A percentile compares a stretch with the other conserved stretches of the same genome.
phyloP scores from a whole-genome alignment of 2,113 vertebrate species.

The Mus spicilegus region DNA sequence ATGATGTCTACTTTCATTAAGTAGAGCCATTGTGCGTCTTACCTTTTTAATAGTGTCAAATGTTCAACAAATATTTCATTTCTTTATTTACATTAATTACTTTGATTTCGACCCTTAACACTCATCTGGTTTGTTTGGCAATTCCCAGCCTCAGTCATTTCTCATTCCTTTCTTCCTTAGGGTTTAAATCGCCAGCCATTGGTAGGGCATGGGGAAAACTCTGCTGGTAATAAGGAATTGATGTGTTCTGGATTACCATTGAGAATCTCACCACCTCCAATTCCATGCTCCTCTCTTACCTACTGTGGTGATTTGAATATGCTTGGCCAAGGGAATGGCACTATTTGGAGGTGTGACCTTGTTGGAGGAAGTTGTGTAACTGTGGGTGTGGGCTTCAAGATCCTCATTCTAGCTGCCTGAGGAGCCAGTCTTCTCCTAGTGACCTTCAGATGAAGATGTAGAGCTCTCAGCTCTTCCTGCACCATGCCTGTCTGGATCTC shows the following conservation, averaged over 20 bases:
- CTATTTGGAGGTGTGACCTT: too few relatives aligned
- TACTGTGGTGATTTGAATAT: not conserved
- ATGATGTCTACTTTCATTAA: not conserved
- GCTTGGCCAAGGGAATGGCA: too few relatives aligned
- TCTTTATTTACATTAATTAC: not conserved
- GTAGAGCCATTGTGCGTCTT: not conserved
- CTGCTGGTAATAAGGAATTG: not conserved
- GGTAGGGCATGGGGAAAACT: accelerated
- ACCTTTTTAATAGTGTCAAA: not conserved
- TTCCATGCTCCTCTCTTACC: not conserved
- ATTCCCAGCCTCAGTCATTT: not conserved
- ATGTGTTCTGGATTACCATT: not conserved
- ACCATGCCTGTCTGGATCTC: too few relatives aligned
- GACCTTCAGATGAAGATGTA: too few relatives aligned
- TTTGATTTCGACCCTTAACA: not conserved
- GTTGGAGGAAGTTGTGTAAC: too few relatives aligned
- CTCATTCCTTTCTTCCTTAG: not conserved
- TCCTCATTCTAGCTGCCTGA: too few relatives aligned
- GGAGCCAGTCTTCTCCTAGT: too few relatives aligned
- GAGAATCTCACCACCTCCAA: not conserved
- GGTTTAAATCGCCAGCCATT: not conserved
- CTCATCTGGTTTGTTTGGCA: not conserved
- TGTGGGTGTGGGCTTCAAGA: too few relatives aligned
- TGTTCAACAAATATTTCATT: slow-evolving; percentile 1
- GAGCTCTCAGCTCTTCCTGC: too few relatives aligned